Conservation (phyloP, 2,113 vertebrate species). For the Platysteira castanea region DNA sequence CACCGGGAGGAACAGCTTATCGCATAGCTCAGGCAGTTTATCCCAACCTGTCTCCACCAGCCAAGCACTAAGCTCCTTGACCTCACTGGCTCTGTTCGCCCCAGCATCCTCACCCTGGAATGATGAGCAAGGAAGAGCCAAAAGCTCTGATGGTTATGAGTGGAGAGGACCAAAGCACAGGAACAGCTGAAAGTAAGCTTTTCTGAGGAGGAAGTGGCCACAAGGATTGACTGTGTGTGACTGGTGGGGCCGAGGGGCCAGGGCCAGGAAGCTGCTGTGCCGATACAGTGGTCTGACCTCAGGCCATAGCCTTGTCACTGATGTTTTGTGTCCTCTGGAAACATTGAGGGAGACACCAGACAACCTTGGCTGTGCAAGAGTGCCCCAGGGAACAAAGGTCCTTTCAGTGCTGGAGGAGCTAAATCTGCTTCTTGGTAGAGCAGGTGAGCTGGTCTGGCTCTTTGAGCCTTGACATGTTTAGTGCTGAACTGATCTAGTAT, state of each 20-base stretch:
- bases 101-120: not conserved
- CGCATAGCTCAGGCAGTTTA: not conserved
- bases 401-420: not conserved
- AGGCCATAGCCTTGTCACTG: accelerated
- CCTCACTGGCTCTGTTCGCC: not conserved
- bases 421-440: not conserved
- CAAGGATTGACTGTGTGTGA: not conserved
- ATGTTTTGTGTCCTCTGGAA: not conserved
- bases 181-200: not conserved
- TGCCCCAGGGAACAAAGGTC: not conserved
- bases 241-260: not conserved
- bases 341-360: not conserved
- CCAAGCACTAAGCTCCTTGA: accelerated
- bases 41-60: not conserved
- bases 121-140: not conserved
- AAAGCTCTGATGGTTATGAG: not conserved
- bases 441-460: not conserved
- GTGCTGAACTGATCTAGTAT: not conserved
- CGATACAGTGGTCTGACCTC: accelerated
- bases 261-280: not conserved
- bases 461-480: not conserved
- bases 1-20: not conserved
- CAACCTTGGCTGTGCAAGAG: not conserved
- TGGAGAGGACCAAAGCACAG: not conserved
- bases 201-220: not conserved